Conservation (phyloP, 2,113 vertebrate genomes). For the Tichodroma muraria region DNA sequence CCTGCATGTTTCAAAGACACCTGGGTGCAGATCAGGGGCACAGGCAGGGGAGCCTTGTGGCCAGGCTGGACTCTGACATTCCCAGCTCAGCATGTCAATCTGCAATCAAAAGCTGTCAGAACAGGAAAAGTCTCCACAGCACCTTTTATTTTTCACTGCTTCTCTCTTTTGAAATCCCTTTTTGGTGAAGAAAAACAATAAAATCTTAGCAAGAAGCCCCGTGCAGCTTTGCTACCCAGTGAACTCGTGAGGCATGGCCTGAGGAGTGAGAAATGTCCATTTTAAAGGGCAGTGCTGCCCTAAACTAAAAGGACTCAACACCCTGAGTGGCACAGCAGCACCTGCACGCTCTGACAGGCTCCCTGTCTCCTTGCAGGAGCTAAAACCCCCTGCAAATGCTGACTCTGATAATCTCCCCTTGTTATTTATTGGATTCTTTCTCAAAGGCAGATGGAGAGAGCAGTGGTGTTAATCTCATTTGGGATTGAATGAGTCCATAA, state of each 20-base stretch:
- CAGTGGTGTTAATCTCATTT: conserved; percentile 11
- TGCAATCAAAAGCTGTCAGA: not conserved
- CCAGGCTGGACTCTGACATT: not conserved
- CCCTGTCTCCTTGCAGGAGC: not conserved
- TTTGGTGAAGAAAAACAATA: not conserved
- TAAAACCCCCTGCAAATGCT: not conserved
- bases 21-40: not conserved
- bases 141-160: fast-evolving
- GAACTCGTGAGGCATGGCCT: fast-evolving
- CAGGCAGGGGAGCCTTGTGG: not conserved
- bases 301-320: too few species aligned
- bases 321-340: not conserved
- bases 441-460: conserved; percentile 45
- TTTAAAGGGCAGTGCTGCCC: not conserved
- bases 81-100: not conserved
- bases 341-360: not conserved
- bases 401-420: not conserved
- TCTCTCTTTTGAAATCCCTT: not conserved
- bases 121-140: not conserved
- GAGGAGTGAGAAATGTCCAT: not conserved
- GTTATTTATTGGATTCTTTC: not conserved
- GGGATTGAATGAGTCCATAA: not conserved
- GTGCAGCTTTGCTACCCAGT: not conserved
- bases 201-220: not conserved
- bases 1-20: not conserved